Evolutionary conservation across 2,888 invertebrate genomes (phyloP), one percentile per base, ranked within the genome.

Genomic region (Leptinotarsa juncta): DNA sequence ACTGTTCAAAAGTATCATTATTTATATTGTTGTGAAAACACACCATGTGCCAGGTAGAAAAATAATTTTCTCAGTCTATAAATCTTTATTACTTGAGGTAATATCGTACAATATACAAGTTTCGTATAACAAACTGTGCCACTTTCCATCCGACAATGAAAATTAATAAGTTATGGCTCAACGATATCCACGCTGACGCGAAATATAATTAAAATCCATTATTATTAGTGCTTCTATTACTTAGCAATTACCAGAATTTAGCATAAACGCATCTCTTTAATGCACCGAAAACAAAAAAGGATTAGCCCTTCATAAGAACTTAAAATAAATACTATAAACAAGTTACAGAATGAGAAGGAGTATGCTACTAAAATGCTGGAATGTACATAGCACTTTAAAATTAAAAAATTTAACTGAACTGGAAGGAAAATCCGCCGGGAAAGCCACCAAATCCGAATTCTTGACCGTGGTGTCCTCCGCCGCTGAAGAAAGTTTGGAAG

Each of bases 401-500:
- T 68, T 57, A 69, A 57, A 62, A 65, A 55, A 69, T 73, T 89
- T 92, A 92, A 82, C 93, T 91, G 85, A 94, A 94, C 84, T 94
- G 93, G 89, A 94, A 94, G 77, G 90, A 90, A 86, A 92, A 94
- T 65, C 92, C 90, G 7, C 90, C 91, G 0, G 92, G 92, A 86
- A 90, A 91, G 32, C 90, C 89, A 10, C 89, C 87, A 42, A 89
- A 89, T 23, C 89, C 89, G 86, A 91, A 91, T 79, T 91, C 91
- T 82, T 90, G 91, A 78, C 89, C 89, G 23, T 85, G 82, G 72
- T 89, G 89, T 23, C 89, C 89, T 71, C 89, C 89, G 65, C 90
- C 89, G 84, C 92, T 92, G 90, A 94, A 96, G 91, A 96, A 96
- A 3, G 94, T 91, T 84, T 95, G 94, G 92, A 96, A 96, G 87